phyloP scores from a whole-genome alignment of 2,888 invertebrate species.

The Tetragonula carbonaria region DNA sequence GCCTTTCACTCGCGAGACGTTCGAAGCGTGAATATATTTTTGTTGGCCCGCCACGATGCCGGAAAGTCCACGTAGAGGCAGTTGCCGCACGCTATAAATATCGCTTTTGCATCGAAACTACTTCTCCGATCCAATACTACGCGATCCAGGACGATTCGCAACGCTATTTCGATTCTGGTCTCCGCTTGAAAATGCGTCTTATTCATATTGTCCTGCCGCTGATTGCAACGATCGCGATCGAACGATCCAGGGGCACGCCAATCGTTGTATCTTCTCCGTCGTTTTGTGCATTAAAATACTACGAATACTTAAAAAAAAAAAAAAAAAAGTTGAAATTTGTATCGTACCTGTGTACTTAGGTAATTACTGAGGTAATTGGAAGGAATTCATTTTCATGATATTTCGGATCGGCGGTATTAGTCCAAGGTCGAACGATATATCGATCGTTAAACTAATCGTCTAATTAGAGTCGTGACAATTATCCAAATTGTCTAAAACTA shows the following conservation, averaged over 20 bases:
- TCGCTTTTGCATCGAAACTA: constrained; percentile 80
- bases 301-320: not conserved
- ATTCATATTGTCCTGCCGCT: not conserved
- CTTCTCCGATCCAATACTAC: constrained; percentile 73
- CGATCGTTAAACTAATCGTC: not conserved
- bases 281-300: constrained; percentile 4
- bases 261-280: not conserved
- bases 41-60: constrained; percentile 77
- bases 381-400: not conserved
- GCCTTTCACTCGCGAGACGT: constrained; percentile 61
- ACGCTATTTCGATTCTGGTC: constrained; percentile 27
- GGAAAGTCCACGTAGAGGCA: constrained; percentile 78
- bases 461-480: rapidly evolving
- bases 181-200: not conserved
- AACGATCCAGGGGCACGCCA: too few species aligned
- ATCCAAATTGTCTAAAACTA: too few species aligned
- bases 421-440: constrained; percentile 1
- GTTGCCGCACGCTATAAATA: constrained; percentile 80
- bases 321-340: not conserved
- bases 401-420: not conserved
- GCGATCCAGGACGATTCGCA: constrained; percentile 64
- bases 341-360: not conserved
- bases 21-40: constrained; percentile 78
- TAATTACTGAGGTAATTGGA: not conserved
- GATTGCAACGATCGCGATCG: not conserved